A percentile compares a stretch with the other conserved stretches of the same genome.
Conservation (phyloP, 2,797 vertebrate genomes). For the Fistularia commersonii region DNA sequence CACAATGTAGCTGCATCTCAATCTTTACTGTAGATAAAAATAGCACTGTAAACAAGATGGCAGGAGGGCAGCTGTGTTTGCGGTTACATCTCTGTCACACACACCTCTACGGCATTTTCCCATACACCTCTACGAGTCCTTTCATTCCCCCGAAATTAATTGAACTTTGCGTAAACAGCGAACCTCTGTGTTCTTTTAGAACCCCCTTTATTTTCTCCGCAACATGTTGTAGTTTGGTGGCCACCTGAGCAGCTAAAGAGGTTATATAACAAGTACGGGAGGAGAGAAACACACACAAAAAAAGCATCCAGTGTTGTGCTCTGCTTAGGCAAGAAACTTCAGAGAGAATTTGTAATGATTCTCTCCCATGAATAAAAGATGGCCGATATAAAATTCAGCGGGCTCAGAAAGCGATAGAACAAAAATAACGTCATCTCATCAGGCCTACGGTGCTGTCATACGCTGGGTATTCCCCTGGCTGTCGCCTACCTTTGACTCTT, state of each 20-base stretch:
- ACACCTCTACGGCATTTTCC: too few species aligned
- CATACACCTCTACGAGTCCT: too few species aligned
- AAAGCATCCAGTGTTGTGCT: slow-evolving; percentile 31
- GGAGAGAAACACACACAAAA: background rate
- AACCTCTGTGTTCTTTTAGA: slow-evolving; percentile 32
- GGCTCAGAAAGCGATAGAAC: slow-evolving; percentile 44
- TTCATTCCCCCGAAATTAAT: too few species aligned
- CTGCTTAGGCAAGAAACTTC: slow-evolving; percentile 46
- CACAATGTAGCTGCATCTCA: slow-evolving; percentile 39
- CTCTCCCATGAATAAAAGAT: slow-evolving; percentile 64
- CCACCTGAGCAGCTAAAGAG: slow-evolving; percentile 41
- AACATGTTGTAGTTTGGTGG: slow-evolving; percentile 30
- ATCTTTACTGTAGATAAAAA: slow-evolving; percentile 58
- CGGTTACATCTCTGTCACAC: slow-evolving; percentile 56
- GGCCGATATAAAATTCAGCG: slow-evolving; percentile 52
- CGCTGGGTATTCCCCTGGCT: slow-evolving; percentile 68
- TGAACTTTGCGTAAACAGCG: slow-evolving; percentile 4
- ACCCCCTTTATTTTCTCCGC: slow-evolving; percentile 25
- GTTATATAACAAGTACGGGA: slow-evolving; percentile 61
- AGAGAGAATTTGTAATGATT: slow-evolving; percentile 60
- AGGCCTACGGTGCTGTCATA: slow-evolving; percentile 44
- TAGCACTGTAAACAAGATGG: slow-evolving; percentile 69
- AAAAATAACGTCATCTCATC: slow-evolving; percentile 57
- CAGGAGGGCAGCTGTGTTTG: slow-evolving; percentile 59
- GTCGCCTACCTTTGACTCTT: slow-evolving; percentile 47